Percentiles rank a stretch among this genome's conserved stretches.
These are phyloP conservation scores for Chloroceryle aenea DNA, from an alignment of 2,113 vertebrate species.

Conservation along the genomic window DNA sequence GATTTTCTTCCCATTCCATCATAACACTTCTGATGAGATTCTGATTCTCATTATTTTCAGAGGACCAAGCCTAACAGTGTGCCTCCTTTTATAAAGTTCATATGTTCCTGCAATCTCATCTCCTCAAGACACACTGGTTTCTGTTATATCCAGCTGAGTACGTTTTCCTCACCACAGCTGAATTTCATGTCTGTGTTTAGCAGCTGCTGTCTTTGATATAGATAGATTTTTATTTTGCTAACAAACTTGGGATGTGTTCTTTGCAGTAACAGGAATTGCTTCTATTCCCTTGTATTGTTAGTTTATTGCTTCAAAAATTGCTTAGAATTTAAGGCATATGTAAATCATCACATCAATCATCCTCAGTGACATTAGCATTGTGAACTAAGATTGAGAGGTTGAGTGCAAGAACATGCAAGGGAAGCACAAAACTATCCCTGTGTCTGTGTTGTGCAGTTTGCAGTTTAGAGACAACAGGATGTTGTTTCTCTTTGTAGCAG, in stretches of 20 bases:
- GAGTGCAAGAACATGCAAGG: neutral
- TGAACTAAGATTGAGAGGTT: neutral
- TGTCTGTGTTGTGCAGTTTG: neutral
- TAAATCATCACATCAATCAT: neutral
- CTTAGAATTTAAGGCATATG: neutral
- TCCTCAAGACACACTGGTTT: constrained; percentile 1
- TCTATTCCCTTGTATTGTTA: neutral
- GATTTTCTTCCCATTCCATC: constrained; percentile 17
- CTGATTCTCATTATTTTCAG: constrained; percentile 40
- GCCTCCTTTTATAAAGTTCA: neutral
- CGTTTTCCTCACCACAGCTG: constrained; percentile 7
- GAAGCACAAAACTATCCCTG: neutral
- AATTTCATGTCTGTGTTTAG: neutral
- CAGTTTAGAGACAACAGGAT: neutral
- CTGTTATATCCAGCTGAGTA: neutral
- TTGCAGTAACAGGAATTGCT: neutral
- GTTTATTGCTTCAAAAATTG: neutral
- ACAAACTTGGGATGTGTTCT: neutral
- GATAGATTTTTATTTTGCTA: neutral
- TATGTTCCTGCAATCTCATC: constrained; percentile 10
- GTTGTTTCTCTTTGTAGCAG: neutral
- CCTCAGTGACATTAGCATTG: neutral
- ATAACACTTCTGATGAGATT: constrained; percentile 29
- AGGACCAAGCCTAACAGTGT: neutral
- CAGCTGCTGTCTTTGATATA: neutral